phyloP scores from a whole-genome alignment of 2,797 vertebrate genomes.

The Sciurus vulgaris region DNA sequence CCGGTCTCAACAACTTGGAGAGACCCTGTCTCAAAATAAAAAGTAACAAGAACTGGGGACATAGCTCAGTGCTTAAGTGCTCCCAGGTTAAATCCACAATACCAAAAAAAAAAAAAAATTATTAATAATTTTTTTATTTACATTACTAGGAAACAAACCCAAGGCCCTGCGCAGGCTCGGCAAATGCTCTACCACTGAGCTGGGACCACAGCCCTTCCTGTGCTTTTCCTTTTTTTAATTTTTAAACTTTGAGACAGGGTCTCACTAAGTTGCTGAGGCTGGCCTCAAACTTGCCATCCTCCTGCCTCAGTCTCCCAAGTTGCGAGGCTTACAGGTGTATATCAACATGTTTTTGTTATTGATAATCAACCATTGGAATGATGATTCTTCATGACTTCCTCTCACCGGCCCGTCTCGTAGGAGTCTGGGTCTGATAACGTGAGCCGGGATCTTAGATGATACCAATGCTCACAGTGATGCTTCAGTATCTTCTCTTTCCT shows the following conservation, averaged over 20 bases:
- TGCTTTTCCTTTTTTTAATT: not conserved
- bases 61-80: too few species aligned
- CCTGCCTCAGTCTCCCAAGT: too few species aligned
- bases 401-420: not conserved
- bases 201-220: too few species aligned
- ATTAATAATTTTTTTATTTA: too few species aligned
- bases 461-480: too few species aligned
- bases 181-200: not conserved
- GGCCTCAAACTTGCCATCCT: not conserved
- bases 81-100: too few species aligned
- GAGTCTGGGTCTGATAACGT: not conserved
- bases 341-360: not conserved
- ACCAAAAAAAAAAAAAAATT: too few species aligned
- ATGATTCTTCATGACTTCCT: not conserved
- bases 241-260: not conserved
- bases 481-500: not conserved
- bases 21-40: too few species aligned
- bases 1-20: too few species aligned
- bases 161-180: not conserved
- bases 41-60: too few species aligned
- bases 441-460: too few species aligned
- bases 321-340: too few species aligned
- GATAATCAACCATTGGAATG: not conserved
- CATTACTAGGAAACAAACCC: not conserved
- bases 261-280: not conserved